A percentile compares a stretch with the other conserved stretches of the same genome.
Evolutionary conservation across 1,140 invertebrate genomes (phyloP).

Genomic region (Ceratosolen solmsi): DNA sequence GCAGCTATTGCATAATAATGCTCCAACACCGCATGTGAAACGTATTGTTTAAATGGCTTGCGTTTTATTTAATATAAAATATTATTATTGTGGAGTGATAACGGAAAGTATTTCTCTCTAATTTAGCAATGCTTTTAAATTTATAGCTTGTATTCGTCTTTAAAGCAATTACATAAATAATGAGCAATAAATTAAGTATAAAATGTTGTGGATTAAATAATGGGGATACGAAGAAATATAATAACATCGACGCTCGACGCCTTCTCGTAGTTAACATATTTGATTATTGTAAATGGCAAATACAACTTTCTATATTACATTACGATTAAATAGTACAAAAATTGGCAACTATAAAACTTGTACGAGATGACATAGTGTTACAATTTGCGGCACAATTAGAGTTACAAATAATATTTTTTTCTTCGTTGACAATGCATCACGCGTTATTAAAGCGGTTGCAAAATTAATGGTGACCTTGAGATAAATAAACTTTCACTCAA

Average conservation of each 20-base stretch:
- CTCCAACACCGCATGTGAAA: too few relatives aligned
- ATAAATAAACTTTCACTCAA: slow-evolving; percentile 40
- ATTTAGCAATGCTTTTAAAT: not conserved
- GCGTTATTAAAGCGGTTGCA: not conserved
- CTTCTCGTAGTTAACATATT: not conserved
- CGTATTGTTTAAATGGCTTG: too few relatives aligned
- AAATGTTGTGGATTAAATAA: not conserved
- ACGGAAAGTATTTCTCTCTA: not conserved
- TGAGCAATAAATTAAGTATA: not conserved
- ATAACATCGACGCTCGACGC: not conserved
- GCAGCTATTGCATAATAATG: not conserved
- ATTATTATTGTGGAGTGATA: not conserved
- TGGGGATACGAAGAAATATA: not conserved
- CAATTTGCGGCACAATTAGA: not conserved
- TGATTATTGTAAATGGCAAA: not conserved
- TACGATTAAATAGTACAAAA: not conserved
- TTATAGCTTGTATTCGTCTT: not conserved
- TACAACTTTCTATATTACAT: not conserved
- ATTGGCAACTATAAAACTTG: not conserved
- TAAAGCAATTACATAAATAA: not conserved
- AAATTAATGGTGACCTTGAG: not conserved
- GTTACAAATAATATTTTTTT: not conserved
- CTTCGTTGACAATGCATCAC: not conserved
- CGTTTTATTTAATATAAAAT: too few relatives aligned
- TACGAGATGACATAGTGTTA: not conserved